These are phyloP conservation scores for Scyliorhinus canicula DNA, from an alignment of 2,797 vertebrate species.

Conservation along the genomic window DNA sequence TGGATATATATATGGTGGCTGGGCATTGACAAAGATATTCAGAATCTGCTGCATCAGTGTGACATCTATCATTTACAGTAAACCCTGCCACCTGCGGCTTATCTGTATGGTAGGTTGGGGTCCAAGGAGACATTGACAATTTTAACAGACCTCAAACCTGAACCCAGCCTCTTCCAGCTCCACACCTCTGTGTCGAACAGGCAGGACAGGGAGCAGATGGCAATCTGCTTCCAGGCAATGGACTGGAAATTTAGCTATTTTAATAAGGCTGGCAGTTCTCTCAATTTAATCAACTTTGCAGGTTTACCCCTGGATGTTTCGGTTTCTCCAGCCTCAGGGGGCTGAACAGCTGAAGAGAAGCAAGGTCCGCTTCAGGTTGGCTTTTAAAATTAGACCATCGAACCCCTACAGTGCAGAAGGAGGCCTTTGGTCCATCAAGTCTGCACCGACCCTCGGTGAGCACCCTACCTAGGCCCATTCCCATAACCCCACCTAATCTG, in stretches of 20 bases:
- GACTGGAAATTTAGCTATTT: not conserved
- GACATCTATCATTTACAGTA: too few relatives aligned
- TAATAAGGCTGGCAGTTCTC: not conserved
- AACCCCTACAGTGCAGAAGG: too few relatives aligned
- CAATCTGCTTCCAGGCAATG: not conserved
- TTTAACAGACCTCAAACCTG: not conserved
- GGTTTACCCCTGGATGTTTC: not conserved
- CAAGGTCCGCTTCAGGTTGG: not conserved
- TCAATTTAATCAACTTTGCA: not conserved
- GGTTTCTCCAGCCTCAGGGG: not conserved
- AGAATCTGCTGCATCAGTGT: too few relatives aligned
- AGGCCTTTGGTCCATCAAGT: too few relatives aligned
- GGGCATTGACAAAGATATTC: too few relatives aligned
- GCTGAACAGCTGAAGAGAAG: not conserved
- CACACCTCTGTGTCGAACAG: not conserved
- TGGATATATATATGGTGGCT: too few relatives aligned
- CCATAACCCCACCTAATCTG: too few relatives aligned
- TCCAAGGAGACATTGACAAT: not conserved
- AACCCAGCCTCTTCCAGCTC: not conserved
- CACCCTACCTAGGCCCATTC: too few relatives aligned
- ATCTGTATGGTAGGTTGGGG: too few relatives aligned
- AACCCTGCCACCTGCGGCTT: too few relatives aligned
- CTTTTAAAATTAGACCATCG: too few relatives aligned
- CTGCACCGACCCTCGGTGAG: too few relatives aligned
- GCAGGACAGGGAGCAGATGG: not conserved